Percentiles rank a stretch among this genome's conserved stretches.
phyloP scores from a whole-genome alignment of 2,113 vertebrate species.

The Parotia lawesii region DNA sequence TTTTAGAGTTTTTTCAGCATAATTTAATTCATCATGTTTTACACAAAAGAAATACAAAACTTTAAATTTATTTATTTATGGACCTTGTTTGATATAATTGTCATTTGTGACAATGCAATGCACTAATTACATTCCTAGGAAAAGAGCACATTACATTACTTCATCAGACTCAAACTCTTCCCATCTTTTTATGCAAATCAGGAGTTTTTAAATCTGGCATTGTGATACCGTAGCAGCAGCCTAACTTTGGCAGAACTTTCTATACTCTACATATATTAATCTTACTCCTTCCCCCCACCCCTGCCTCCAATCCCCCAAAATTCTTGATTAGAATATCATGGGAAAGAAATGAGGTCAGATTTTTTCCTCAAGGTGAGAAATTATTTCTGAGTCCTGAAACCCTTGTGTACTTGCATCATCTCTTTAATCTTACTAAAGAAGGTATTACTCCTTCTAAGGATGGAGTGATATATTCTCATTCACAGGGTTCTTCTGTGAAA shows the following conservation, averaged over 20 bases:
- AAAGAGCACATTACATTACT: not conserved
- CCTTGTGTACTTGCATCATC: not conserved
- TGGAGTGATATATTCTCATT: not conserved
- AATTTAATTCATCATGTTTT: not conserved
- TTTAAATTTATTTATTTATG: not conserved
- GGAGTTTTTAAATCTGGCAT: not conserved
- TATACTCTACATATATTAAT: not conserved
- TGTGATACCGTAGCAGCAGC: not conserved
- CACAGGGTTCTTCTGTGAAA: not conserved
- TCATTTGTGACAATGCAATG: not conserved
- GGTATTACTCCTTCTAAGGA: not conserved
- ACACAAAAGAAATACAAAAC: not conserved
- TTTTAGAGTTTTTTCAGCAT: not conserved
- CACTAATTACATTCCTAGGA: not conserved
- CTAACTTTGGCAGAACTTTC: not conserved
- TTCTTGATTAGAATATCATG: not conserved
- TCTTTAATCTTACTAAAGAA: not conserved
- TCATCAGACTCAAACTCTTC: not conserved
- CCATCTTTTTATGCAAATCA: not conserved
- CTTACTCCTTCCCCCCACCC: not conserved
- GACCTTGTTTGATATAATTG: not conserved
- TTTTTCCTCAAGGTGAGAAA: not conserved
- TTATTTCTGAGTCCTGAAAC: not conserved
- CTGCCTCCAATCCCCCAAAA: not conserved
- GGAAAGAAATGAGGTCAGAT: not conserved